A percentile compares a stretch with the other conserved stretches of the same genome.
Evolutionary conservation across 2,888 invertebrate species (phyloP).

Genomic region (Chymomyza fuscimana): DNA sequence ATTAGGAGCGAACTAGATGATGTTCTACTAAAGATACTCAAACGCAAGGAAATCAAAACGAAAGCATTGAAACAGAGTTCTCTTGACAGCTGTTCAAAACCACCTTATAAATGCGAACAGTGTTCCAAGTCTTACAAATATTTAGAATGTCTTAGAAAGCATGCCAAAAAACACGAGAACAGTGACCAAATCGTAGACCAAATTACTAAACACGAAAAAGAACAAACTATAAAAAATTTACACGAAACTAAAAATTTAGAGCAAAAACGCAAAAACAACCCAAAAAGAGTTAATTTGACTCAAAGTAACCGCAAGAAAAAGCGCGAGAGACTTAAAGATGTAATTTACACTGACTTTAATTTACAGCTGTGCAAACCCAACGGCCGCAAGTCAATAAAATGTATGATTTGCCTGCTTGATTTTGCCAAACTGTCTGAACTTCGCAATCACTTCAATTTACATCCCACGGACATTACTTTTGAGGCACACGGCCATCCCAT

Average conservation of each 20-base stretch:
- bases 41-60: neutral
- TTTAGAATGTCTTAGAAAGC: constrained; percentile 59
- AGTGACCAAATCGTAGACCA: constrained; percentile 37
- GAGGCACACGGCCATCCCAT: constrained; percentile 57
- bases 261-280: neutral
- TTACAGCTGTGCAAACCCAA: constrained; percentile 73
- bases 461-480: constrained; percentile 62
- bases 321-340: neutral
- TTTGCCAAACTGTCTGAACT: constrained; percentile 75
- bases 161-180: constrained; percentile 46
- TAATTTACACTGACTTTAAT: constrained; percentile 45
- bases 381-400: constrained; percentile 76
- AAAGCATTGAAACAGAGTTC: neutral
- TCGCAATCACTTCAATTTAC: constrained; percentile 69
- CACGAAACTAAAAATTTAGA: neutral
- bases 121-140: constrained; percentile 61
- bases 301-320: neutral
- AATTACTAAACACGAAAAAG: constrained; percentile 5
- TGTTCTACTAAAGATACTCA: neutral
- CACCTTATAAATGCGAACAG: constrained; percentile 45
- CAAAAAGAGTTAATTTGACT: neutral
- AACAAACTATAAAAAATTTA: neutral
- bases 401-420: constrained; percentile 77
- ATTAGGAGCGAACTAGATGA: constrained; percentile 13
- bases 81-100: neutral